Conservation (phyloP, 2,797 vertebrate species). For the Sphaeramia orbicularis region DNA sequence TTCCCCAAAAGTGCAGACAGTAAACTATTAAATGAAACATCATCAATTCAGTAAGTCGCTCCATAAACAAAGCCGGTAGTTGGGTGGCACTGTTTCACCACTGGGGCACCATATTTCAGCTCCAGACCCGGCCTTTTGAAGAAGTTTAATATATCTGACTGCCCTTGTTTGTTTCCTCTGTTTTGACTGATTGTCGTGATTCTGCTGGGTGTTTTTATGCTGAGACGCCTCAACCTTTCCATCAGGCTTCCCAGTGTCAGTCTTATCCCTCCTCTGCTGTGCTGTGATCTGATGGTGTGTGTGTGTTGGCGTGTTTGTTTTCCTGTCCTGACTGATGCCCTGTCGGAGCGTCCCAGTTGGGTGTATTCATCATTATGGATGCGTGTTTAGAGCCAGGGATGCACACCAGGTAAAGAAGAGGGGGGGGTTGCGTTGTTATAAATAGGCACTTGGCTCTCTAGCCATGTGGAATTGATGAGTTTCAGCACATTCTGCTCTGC, state of each 20-base stretch:
- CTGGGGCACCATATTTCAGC: slow-evolving; percentile 49
- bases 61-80: slow-evolving; percentile 41
- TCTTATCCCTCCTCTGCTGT: slow-evolving; percentile 66
- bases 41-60: slow-evolving; percentile 58
- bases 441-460: slow-evolving; percentile 85
- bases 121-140: slow-evolving; percentile 54
- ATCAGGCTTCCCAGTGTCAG: slow-evolving; percentile 76
- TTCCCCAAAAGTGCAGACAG: slow-evolving; percentile 27
- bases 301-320: slow-evolving; percentile 73
- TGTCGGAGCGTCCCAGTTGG: slow-evolving; percentile 77
- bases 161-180: slow-evolving; percentile 67
- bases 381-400: slow-evolving; percentile 79
- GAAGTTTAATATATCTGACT: slow-evolving; percentile 70
- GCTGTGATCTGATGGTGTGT: slow-evolving; percentile 67
- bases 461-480: slow-evolving; percentile 87
- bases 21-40: slow-evolving; percentile 49
- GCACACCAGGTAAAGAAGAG: slow-evolving; percentile 80
- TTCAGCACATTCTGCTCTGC: slow-evolving; percentile 85
- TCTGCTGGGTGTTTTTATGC: slow-evolving; percentile 71
- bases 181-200: slow-evolving; percentile 71
- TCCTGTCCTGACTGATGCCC: slow-evolving; percentile 82
- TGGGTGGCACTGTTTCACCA: slow-evolving; percentile 54
- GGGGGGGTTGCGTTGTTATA: slow-evolving; percentile 65
- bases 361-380: slow-evolving; percentile 82
- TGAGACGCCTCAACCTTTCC: slow-evolving; percentile 72